phyloP scores from a whole-genome alignment of 2,797 vertebrate species.

The Pempheris klunzingeri region DNA sequence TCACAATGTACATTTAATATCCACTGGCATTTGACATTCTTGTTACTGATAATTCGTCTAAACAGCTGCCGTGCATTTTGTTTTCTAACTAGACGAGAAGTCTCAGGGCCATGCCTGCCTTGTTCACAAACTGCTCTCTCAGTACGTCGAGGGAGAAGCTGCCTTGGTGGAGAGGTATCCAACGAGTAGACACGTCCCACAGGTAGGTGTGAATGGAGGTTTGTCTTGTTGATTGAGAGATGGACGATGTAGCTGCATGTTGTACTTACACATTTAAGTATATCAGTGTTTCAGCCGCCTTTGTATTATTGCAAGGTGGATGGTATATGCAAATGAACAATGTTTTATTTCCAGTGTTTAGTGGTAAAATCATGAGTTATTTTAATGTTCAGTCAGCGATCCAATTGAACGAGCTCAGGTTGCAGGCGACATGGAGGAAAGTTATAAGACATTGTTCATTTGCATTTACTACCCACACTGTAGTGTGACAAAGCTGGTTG shows the following conservation, averaged over 20 bases:
- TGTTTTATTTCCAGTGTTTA: too few relatives aligned
- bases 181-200: constrained; percentile 72
- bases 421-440: too few relatives aligned
- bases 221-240: background rate
- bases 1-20: background rate
- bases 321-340: too few relatives aligned
- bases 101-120: constrained; percentile 73
- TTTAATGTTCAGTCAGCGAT: too few relatives aligned
- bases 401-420: too few relatives aligned
- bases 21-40: background rate
- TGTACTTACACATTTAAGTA: background rate
- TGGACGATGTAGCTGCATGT: background rate
- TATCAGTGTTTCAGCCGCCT: too few relatives aligned
- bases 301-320: too few relatives aligned
- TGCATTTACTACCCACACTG: too few relatives aligned
- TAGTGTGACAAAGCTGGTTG: too few relatives aligned
- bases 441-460: too few relatives aligned
- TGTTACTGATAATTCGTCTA: background rate
- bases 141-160: constrained; percentile 57
- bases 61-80: background rate
- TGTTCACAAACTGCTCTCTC: constrained; percentile 81
- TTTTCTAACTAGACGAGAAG: constrained; percentile 67
- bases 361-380: too few relatives aligned
- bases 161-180: constrained; percentile 79
- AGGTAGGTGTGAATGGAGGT: constrained; percentile 60